Evolutionary conservation across 1,140 invertebrate species (phyloP).

Genomic region (Nephotettix cincticeps): DNA sequence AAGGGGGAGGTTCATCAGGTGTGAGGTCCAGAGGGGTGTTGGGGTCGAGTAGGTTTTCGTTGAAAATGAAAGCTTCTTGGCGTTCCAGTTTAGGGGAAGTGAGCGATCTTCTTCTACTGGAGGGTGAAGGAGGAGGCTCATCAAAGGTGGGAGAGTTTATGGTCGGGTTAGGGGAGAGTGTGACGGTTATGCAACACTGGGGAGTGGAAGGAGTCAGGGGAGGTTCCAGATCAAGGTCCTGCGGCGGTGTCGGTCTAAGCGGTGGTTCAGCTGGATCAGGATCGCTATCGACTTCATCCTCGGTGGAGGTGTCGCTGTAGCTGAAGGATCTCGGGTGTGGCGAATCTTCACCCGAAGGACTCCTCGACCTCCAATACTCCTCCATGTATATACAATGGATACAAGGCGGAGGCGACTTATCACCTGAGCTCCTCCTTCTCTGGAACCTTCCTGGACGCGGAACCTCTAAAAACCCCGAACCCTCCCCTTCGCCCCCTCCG

Average conservation of each 20-base stretch:
- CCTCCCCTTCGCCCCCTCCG: conserved; percentile 49
- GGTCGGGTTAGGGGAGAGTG: conserved; percentile 58
- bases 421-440: conserved; percentile 59
- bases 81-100: conserved; percentile 62
- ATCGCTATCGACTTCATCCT: conserved; percentile 55
- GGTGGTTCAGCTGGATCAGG: not conserved
- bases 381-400: conserved; percentile 62
- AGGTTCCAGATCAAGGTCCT: not conserved
- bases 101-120: conserved; percentile 48
- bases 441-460: conserved; percentile 57
- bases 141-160: conserved; percentile 62
- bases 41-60: conserved; percentile 52
- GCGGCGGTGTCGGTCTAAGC: no score
- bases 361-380: conserved; percentile 40
- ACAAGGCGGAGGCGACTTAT: conserved; percentile 58
- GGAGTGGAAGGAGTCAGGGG: conserved; percentile 38
- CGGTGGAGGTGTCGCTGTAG: conserved; percentile 44
- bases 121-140: conserved; percentile 50
- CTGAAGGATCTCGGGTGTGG: conserved; percentile 25
- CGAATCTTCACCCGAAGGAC: conserved; percentile 21
- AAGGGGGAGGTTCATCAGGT: conserved; percentile 42
- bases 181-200: conserved; percentile 61
- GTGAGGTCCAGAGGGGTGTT: conserved; percentile 38
- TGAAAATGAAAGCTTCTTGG: conserved; percentile 71
- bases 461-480: conserved; percentile 64